Evolutionary conservation across 2,888 invertebrate species (phyloP).

Genomic region (Megalurothrips usitatus): DNA sequence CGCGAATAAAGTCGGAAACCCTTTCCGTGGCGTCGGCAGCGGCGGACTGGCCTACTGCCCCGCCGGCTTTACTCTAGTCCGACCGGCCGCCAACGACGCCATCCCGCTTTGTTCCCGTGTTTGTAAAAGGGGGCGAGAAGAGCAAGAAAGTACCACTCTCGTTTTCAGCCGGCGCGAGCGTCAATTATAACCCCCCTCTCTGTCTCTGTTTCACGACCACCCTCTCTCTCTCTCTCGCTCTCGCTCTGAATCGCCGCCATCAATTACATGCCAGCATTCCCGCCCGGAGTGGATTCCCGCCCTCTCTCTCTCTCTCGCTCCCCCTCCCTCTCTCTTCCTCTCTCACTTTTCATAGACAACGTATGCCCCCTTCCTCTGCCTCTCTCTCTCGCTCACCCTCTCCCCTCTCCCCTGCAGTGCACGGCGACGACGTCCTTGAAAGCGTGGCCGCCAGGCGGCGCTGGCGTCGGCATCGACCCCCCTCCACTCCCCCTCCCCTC

Average conservation of each 20-base stretch:
- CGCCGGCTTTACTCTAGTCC: background rate
- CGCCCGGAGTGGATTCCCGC: background rate
- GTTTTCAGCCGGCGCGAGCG: constrained; percentile 11
- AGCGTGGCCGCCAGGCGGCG: background rate
- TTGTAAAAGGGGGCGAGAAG: background rate
- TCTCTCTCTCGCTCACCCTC: background rate
- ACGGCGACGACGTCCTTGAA: background rate
- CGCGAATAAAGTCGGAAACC: too few species aligned
- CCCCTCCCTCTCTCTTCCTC: background rate
- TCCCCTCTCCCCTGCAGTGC: background rate
- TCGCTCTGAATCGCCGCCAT: background rate
- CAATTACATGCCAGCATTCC: constrained; percentile 4
- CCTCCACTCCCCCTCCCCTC: too few species aligned
- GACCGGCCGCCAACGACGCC: background rate
- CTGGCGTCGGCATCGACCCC: background rate
- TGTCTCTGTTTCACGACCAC: too few species aligned
- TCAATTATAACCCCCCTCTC: constrained; percentile 1
- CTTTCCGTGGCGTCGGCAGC: background rate
- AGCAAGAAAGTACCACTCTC: constrained; percentile 5
- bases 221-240: background rate
- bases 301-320: background rate
- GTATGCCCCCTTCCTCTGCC: background rate
- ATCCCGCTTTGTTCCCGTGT: background rate
- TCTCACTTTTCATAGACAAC: constrained; percentile 20
- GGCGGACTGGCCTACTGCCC: background rate